Conservation (phyloP, 2,888 invertebrate genomes). For the Allolobophora icterica region DNA sequence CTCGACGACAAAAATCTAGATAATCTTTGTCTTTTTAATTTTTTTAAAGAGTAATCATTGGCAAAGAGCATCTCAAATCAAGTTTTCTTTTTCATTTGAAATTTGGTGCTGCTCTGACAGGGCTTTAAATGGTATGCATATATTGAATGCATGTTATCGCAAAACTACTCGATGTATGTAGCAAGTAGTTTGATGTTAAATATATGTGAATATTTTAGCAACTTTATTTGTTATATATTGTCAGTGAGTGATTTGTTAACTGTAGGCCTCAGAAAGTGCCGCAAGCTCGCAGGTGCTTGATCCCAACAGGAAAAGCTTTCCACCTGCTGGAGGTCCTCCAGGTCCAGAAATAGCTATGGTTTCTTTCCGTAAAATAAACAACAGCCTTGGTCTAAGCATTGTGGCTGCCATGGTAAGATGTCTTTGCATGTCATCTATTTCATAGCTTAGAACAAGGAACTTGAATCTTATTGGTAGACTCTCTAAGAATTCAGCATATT, state of each 20-base stretch:
- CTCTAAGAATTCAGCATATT: too few relatives aligned
- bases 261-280: not conserved
- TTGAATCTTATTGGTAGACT: too few relatives aligned
- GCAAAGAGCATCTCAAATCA: too few relatives aligned
- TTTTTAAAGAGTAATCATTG: too few relatives aligned
- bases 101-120: too few relatives aligned
- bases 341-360: conserved; percentile 80
- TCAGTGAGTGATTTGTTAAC: not conserved
- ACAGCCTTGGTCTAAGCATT: conserved; percentile 97
- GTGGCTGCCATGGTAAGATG: conserved; percentile 88
- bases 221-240: not conserved
- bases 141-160: not conserved
- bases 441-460: too few relatives aligned
- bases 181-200: not conserved
- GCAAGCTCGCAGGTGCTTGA: not conserved
- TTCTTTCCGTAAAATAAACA: conserved; percentile 84
- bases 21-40: too few relatives aligned
- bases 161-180: not conserved
- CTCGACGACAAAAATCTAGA: too few relatives aligned
- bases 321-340: not conserved
- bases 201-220: not conserved
- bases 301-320: not conserved
- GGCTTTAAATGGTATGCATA: not conserved
- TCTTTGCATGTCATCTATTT: not conserved
- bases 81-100: too few relatives aligned